phyloP scores from a whole-genome alignment of 2,113 vertebrate species.

The Neotoma lepida region DNA sequence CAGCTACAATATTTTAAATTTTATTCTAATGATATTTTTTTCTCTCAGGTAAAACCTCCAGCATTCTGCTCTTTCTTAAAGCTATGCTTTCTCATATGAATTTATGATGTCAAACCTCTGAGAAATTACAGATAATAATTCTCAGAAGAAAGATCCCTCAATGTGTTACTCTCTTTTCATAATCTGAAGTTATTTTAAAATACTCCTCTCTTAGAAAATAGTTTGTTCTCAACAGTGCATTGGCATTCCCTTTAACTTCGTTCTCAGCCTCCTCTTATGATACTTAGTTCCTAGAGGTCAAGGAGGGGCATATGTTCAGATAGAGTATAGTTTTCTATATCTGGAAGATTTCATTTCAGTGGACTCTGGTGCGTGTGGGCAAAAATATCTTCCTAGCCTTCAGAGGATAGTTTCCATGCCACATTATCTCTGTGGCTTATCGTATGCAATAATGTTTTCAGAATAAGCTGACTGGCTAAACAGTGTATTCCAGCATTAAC shows the following conservation, averaged over 20 bases:
- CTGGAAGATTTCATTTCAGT: background rate
- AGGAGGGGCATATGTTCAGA: background rate
- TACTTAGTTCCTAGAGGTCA: background rate
- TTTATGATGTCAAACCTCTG: background rate
- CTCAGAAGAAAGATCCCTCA: background rate
- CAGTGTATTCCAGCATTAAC: background rate
- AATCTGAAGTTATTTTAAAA: slow-evolving; percentile 13
- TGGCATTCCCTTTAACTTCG: no score
- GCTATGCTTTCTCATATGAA: background rate
- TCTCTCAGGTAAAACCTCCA: background rate
- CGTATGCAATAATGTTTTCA: background rate
- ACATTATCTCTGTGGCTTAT: background rate
- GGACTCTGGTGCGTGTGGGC: background rate
- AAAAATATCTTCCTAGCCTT: background rate
- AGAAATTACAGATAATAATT: background rate
- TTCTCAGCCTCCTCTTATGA: background rate
- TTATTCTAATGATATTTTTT: background rate
- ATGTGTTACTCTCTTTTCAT: background rate
- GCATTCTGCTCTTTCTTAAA: background rate
- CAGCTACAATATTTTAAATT: background rate
- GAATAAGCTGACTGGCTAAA: background rate
- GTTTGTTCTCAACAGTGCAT: background rate
- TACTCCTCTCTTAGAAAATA: background rate
- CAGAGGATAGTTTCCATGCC: background rate
- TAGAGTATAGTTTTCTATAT: background rate